phyloP scores from a whole-genome alignment of 2,797 vertebrate species.

The Gambelia wislizenii region DNA sequence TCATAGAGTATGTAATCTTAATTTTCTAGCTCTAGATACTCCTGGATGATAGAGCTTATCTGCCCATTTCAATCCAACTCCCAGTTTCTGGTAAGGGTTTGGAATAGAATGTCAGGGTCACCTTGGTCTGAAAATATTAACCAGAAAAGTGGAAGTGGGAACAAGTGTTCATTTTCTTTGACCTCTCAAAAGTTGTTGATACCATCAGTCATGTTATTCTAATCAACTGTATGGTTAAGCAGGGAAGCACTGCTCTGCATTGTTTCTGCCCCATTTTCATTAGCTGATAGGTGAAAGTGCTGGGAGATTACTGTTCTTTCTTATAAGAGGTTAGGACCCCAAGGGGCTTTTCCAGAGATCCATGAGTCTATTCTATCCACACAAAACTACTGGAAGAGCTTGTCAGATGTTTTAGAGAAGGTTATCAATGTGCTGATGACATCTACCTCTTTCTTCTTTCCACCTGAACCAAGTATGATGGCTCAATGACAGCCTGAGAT shows the following conservation, averaged over 20 bases:
- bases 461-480: not conserved
- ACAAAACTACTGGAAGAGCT: not conserved
- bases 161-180: not conserved
- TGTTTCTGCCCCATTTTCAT: not conserved
- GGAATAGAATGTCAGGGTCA: too few relatives aligned
- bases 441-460: not conserved
- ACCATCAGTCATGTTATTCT: not conserved
- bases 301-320: too few relatives aligned
- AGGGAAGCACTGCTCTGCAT: too few relatives aligned
- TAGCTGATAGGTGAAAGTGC: not conserved
- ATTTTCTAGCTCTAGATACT: not conserved
- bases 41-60: not conserved
- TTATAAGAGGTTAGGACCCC: too few relatives aligned
- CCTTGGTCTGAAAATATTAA: not conserved
- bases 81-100: too few relatives aligned
- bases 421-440: not conserved
- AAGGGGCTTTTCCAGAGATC: not conserved
- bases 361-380: not conserved
- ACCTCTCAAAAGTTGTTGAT: not conserved
- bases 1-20: not conserved
- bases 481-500: not conserved
- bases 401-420: not conserved
- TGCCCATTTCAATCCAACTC: not conserved
- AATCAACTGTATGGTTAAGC: not conserved
- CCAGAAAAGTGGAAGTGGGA: too few relatives aligned